These are phyloP conservation scores for Engraulis encrasicolus DNA, from an alignment of 2,113 vertebrate genomes.

Conservation along the genomic window DNA sequence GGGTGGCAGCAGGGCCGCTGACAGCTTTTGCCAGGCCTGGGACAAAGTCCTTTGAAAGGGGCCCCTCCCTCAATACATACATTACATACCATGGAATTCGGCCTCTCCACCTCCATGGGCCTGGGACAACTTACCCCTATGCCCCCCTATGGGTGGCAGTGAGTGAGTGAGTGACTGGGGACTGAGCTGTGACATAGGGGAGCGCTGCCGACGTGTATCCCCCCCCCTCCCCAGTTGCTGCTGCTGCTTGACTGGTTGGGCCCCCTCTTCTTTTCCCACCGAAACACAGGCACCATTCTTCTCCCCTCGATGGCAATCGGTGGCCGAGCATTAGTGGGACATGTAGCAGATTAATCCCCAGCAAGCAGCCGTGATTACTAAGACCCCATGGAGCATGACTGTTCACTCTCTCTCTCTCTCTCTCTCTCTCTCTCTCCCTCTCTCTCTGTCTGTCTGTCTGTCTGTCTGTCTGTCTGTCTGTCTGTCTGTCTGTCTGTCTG, in stretches of 20 bases:
- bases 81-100: no score
- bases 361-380: slow-evolving; percentile 50
- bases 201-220: slow-evolving; percentile 45
- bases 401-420: no score
- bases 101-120: no score
- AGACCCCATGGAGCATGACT: slow-evolving; percentile 9
- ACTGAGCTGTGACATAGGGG: slow-evolving; percentile 37
- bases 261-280: slow-evolving; percentile 26
- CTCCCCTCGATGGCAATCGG: slow-evolving; percentile 43
- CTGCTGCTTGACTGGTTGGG: no score
- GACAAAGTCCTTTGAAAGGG: no score
- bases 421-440: not conserved
- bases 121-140: no score
- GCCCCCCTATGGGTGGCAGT: no score
- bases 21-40: no score
- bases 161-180: no score
- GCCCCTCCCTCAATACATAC: no score
- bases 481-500: slow-evolving; percentile 1
- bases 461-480: not conserved
- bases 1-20: no score
- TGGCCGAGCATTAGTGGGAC: slow-evolving; percentile 43
- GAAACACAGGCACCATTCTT: slow-evolving; percentile 52
- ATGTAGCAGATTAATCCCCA: slow-evolving; percentile 45
- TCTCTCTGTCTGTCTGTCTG: not conserved
- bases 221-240: slow-evolving; percentile 34